Conservation (phyloP, 1,140 invertebrate genomes). For the Zaprionus camerounensis region DNA sequence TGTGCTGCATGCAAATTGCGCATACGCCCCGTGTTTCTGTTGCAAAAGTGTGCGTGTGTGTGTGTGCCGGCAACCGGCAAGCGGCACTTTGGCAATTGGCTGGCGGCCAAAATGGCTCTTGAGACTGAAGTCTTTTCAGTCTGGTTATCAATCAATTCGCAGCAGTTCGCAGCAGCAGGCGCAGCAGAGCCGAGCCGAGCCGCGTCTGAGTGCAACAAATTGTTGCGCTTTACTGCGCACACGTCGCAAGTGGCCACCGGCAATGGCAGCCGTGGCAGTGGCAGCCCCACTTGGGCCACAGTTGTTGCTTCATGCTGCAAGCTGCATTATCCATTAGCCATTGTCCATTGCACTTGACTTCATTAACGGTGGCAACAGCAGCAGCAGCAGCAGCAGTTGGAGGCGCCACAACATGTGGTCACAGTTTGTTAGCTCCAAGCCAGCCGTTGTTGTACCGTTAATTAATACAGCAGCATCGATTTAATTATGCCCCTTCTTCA, state of each 20-base stretch:
- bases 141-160: conserved; percentile 72
- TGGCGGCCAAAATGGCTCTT: conserved; percentile 58
- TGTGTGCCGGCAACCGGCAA: conserved; percentile 16
- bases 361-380: conserved; percentile 47
- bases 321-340: conserved; percentile 33
- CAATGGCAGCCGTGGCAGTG: conserved; percentile 35
- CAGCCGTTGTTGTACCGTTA: conserved; percentile 58
- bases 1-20: conserved; percentile 65
- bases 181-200: conserved; percentile 1
- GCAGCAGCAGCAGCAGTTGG: conserved; percentile 23
- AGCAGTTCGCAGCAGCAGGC: conserved; percentile 4
- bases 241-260: not conserved
- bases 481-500: conserved; percentile 53
- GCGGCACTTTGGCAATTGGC: conserved; percentile 54
- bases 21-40: conserved; percentile 64
- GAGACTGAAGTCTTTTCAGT: conserved; percentile 48
- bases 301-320: conserved; percentile 13
- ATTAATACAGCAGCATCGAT: conserved; percentile 61
- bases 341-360: conserved; percentile 67
- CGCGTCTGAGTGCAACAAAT: conserved; percentile 54
- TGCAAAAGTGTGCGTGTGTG: not conserved
- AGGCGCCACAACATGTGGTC: conserved; percentile 59
- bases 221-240: conserved; percentile 59
- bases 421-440: conserved; percentile 69
- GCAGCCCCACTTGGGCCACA: conserved; percentile 48